These are phyloP conservation scores for Orbicella faveolata DNA, from an alignment of 64 coral and sea anemone species.

Conservation along the genomic window DNA sequence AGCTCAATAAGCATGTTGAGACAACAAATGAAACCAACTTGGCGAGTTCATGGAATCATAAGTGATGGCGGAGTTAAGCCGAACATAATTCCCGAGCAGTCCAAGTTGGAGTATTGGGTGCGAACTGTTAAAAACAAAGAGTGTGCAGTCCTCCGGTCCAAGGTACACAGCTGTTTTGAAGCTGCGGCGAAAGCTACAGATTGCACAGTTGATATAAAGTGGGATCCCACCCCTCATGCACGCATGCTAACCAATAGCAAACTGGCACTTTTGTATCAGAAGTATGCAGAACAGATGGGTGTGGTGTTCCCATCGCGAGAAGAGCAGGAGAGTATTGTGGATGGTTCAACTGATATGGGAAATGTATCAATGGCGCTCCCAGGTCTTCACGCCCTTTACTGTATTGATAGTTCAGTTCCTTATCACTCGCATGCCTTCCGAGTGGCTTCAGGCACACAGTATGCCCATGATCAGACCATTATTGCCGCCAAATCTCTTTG, in stretches of 20 bases:
- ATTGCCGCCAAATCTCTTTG: conserved; percentile 55
- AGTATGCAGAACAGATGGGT: conserved; percentile 60
- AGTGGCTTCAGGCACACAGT: conserved; percentile 39
- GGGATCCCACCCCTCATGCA: conserved; percentile 27
- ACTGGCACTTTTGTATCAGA: conserved; percentile 57
- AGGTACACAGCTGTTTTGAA: conserved; percentile 48
- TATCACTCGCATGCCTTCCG: conserved; percentile 68
- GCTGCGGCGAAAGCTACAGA: conserved; percentile 34
- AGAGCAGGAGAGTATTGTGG: conserved; percentile 43
- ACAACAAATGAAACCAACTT: conserved; percentile 72
- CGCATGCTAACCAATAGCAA: conserved; percentile 27
- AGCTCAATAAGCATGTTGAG: conserved; percentile 61
- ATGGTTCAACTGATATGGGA: conserved; percentile 75
- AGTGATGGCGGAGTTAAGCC: conserved; percentile 65
- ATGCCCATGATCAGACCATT: conserved; percentile 52
- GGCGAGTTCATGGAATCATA: conserved; percentile 73
- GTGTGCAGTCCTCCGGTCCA: conserved; percentile 21
- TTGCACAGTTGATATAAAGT: conserved; percentile 52
- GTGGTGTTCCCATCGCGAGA: conserved; percentile 21
- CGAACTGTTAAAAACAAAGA: conserved; percentile 48
- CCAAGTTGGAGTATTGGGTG: conserved; percentile 51
- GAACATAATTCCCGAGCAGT: conserved; percentile 50
- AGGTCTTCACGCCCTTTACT: conserved; percentile 64
- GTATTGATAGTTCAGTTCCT: conserved; percentile 31
- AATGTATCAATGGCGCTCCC: conserved; percentile 69